Evolutionary conservation across 2,888 invertebrate species (phyloP).

Genomic region (Norana najaformis): DNA sequence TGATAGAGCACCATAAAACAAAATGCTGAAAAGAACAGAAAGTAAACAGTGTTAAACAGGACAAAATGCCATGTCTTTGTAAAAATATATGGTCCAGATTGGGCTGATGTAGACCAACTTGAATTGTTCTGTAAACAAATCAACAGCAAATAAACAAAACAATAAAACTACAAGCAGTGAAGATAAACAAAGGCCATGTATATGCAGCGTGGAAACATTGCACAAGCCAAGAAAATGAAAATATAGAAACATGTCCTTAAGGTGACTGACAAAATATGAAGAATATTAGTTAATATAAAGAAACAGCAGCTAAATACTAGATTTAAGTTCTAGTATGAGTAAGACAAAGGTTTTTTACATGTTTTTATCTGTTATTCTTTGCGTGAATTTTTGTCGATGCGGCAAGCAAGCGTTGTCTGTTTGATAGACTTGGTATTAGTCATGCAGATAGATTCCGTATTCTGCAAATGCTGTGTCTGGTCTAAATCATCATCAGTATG

Average conservation of each 20-base stretch:
- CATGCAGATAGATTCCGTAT: conserved; percentile 16
- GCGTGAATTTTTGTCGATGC: neutral
- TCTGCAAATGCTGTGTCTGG: neutral
- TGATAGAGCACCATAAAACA: neutral
- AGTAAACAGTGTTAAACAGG: neutral
- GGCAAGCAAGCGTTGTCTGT: neutral
- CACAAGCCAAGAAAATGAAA: neutral
- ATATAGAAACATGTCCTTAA: too few relatives aligned
- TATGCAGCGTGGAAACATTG: neutral
- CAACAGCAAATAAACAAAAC: neutral
- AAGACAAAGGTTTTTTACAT: neutral
- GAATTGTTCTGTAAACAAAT: neutral
- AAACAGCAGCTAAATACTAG: neutral
- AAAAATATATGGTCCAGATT: neutral
- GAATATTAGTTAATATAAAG: neutral
- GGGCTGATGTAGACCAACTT: neutral
- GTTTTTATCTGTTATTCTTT: neutral
- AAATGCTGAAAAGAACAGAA: neutral
- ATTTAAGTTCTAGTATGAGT: too few relatives aligned
- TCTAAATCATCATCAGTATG: conserved; percentile 24
- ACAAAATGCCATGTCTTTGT: neutral
- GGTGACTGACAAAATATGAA: neutral
- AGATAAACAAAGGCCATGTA: neutral
- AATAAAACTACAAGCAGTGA: neutral
- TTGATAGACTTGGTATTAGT: neutral